Base-by-base conservation (phyloP, 2,797 vertebrate genomes). In the Ctenosaura bakeri region DNA sequence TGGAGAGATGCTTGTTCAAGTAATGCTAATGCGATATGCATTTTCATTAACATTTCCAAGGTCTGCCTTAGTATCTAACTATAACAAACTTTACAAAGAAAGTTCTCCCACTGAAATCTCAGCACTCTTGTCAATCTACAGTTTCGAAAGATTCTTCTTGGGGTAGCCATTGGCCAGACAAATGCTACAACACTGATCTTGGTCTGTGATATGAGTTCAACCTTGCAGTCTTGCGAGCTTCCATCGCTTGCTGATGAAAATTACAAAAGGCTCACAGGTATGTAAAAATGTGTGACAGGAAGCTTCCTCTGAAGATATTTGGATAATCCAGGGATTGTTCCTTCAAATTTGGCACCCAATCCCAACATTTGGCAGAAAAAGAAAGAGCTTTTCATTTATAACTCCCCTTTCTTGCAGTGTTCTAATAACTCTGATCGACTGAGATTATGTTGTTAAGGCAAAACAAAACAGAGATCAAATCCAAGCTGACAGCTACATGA, bases 381-480 rank as follows among this genome's bases (percentile, higher is more conserved):
- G 87, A 93, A 90, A 88, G 90, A 91, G 94, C 94, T 96, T 96
- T 94, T 94, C 94, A 95, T 94, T 89, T 92, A 90, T 94, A 90
- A 87, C 88, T 79, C 82, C 74, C 92, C 66, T 86, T 94, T 92
- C 95, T 92, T 35, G 90, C 84, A 88, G 90, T 93, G 85, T 90
- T 95, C 94, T 94, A 96, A 95, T 95, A 95, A 96, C 90, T 95
- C 91, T 94, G 93, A 94, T 92, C 95, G 96, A 95, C 95, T 95
- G 93, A 95, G 94, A 96, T 96, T 95, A 95, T 90, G 88, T 93
- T 95, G 92, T 94, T 95, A 93, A 95, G 84, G 91, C 86, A 95
- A 96, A 96, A 95, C 96, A 96, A 96, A 96, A 96, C 91, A 94
- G 93, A 93, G 93, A 96, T 96, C 95, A 95, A 94, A 96, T 96